Base-by-base conservation (phyloP, 2,888 invertebrate genomes). In the Laothoe populi region DNA sequence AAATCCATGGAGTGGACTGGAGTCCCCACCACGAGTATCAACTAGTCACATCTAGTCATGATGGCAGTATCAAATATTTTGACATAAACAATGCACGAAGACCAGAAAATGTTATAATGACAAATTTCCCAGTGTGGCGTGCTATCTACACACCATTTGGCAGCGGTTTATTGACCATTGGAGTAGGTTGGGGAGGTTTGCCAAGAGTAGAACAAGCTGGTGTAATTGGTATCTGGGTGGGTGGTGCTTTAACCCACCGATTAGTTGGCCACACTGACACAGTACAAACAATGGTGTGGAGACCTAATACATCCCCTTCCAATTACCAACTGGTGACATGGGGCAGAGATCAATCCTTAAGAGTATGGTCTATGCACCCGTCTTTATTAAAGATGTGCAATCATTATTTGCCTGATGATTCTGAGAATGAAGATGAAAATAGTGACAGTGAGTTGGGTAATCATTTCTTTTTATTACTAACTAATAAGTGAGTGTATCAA, bases 1-100 rank as follows among this genome's bases (percentile, higher is more conserved):
- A 98, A 93, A 98, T 99, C 70, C 97, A 98, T 82, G 98, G 98
- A 53, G 94, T 99, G 40, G 98, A 99, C 84, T 99, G 99, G 99
- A 98, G 97, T 86, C 96, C 97, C 13, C 95, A 95, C 67, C 95
- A 96, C 75, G 97, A 97, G 86, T 96, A 96, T 69, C 97, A 97
- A 77, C 86, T 98, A 64, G 96, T 97, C 48, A 98, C 99, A 8
- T 98, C 98, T 63, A 98, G 98, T 90, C 98, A 99, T 89, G 99
- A 99, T 88, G 97, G 97, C 62, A 97, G 98, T 58, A 98, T 99
- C 1, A 98, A 98, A 91, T 97, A 98, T 86, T 99, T 98, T 91
- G 98, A 98, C 84, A 96, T 97, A 1, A 96, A 95, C 67, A 97
- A 96, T 93, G 96, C 97, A 4, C 94, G 97, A 70, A 94, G 96